These are phyloP conservation scores for Bombus breviceps DNA, from an alignment of 1,140 invertebrate species.

Conservation along the genomic window DNA sequence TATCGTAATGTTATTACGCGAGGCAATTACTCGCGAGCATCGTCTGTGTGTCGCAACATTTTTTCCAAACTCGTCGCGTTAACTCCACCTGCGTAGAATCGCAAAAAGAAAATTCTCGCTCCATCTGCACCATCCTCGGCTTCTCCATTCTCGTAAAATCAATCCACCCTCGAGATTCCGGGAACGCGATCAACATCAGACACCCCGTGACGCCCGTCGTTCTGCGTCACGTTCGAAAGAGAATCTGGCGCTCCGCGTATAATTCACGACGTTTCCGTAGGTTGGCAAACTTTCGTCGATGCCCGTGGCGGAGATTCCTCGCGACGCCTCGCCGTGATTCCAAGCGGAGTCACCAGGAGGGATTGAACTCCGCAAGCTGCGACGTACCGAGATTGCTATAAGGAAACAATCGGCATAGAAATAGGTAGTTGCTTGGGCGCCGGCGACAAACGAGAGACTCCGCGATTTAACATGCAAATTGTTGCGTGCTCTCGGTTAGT, in stretches of 20 bases:
- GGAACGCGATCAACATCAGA: background rate
- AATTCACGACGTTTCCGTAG: constrained; percentile 28
- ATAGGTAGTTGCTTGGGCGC: constrained; percentile 63
- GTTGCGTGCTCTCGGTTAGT: constrained; percentile 49
- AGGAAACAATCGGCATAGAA: constrained; percentile 75
- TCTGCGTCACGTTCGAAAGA: background rate
- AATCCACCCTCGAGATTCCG: background rate
- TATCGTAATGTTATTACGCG: too few relatives aligned
- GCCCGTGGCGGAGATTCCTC: background rate
- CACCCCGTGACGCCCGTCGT: background rate
- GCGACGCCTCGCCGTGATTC: background rate
- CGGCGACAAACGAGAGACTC: constrained; percentile 49
- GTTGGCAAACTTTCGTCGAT: constrained; percentile 2
- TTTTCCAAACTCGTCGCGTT: background rate
- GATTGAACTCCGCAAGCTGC: background rate
- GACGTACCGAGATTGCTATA: constrained; percentile 53
- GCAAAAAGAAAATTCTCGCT: too few relatives aligned
- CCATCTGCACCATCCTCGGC: background rate
- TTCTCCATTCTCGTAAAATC: background rate
- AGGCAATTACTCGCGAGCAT: too few relatives aligned
- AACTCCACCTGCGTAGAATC: background rate
- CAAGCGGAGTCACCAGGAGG: constrained; percentile 10
- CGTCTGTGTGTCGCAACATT: too few relatives aligned
- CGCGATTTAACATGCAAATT: constrained; percentile 66
- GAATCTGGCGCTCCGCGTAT: background rate